These are phyloP conservation scores for Danionella cerebrum DNA, from an alignment of 2,113 vertebrate species.

Conservation along the genomic window DNA sequence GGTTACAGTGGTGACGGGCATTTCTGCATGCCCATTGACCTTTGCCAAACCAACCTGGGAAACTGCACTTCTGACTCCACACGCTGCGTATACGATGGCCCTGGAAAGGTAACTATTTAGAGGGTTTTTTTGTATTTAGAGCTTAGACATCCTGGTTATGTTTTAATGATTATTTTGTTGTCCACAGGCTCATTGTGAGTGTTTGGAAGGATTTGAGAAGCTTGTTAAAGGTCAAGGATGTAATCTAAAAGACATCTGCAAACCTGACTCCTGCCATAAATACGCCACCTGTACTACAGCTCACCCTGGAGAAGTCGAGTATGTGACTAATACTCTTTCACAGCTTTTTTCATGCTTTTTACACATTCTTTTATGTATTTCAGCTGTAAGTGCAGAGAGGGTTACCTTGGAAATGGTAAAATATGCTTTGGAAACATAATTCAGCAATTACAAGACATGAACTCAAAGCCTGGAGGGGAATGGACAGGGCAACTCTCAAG, in stretches of 20 bases:
- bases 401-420: conserved; percentile 73
- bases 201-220: conserved; percentile 69
- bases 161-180: background rate
- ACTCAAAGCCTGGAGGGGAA: conserved; percentile 62
- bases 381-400: conserved; percentile 75
- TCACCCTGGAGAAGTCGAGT: conserved; percentile 66
- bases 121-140: background rate
- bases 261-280: conserved; percentile 69
- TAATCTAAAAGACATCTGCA: conserved; percentile 66
- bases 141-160: too few relatives aligned
- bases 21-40: conserved; percentile 75
- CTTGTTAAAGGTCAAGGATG: conserved; percentile 65
- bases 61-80: conserved; percentile 66
- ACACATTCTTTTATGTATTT: background rate
- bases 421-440: conserved; percentile 80
- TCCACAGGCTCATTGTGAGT: conserved; percentile 83
- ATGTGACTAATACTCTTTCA: conserved; percentile 42
- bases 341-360: background rate
- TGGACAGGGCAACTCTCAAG: conserved; percentile 77
- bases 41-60: conserved; percentile 70
- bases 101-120: conserved; percentile 80
- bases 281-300: conserved; percentile 72
- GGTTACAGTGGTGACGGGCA: conserved; percentile 79
- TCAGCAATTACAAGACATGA: conserved; percentile 72
- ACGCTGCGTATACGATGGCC: conserved; percentile 73